Conservation (phyloP, 2,888 invertebrate genomes). For the Melinaea marsaeus region DNA sequence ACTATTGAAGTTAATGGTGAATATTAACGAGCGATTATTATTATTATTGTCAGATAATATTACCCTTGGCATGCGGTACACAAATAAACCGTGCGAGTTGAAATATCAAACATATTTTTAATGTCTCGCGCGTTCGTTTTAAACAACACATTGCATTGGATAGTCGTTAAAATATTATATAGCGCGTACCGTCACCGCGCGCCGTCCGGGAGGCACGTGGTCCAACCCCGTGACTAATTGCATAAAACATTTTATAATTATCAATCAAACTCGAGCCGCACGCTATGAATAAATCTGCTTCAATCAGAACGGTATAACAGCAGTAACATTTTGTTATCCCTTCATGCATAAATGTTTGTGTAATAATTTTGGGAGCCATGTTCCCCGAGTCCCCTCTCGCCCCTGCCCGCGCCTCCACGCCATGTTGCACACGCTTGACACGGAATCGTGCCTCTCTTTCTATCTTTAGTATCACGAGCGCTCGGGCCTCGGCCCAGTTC, state of each 20-base stretch:
- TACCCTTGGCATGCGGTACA: conserved; percentile 57
- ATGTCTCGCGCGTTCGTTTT: too few relatives aligned
- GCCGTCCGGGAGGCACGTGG: conserved; percentile 40
- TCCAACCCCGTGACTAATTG: conserved; percentile 41
- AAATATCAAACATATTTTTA: conserved; percentile 55
- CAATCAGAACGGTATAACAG: conserved; percentile 58
- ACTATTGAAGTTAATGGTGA: too few relatives aligned
- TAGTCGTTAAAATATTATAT: conserved; percentile 46
- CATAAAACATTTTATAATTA: conserved; percentile 48
- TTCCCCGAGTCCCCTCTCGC: conserved; percentile 44
- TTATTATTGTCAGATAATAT: too few relatives aligned
- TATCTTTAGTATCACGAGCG: conserved; percentile 42
- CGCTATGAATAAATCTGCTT: conserved; percentile 51
- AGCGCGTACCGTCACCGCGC: conserved; percentile 43
- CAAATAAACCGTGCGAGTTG: conserved; percentile 74
- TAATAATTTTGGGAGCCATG: conserved; percentile 67
- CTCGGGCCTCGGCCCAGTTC: conserved; percentile 7
- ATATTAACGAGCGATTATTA: too few relatives aligned
- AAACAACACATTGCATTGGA: too few relatives aligned
- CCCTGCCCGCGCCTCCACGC: conserved; percentile 38
- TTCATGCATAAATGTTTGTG: conserved; percentile 74
- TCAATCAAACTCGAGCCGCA: conserved; percentile 47
- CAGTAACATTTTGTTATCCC: conserved; percentile 67
- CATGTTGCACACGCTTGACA: conserved; percentile 47
- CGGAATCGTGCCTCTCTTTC: conserved; percentile 53